A percentile compares a stretch with the other conserved stretches of the same genome.
phyloP scores from a whole-genome alignment of 1,140 invertebrate genomes.

The Copidosoma floridanum region DNA sequence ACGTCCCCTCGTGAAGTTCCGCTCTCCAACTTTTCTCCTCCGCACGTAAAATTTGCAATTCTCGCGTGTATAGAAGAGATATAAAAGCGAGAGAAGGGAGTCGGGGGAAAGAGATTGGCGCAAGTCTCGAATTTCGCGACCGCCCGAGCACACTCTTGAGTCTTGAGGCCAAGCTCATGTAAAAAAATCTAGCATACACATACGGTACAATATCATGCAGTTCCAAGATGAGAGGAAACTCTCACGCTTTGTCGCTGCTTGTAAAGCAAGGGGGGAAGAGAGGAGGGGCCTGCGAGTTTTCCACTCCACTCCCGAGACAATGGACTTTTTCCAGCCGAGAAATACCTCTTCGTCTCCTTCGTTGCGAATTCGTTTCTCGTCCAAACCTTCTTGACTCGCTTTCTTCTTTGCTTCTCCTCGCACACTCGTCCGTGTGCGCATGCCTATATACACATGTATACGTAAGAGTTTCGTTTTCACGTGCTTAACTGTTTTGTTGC shows the following conservation, averaged over 20 bases:
- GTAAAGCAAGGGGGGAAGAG: slow-evolving; percentile 3
- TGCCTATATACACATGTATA: no score
- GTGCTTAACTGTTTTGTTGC: no score
- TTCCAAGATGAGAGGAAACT: slow-evolving; percentile 25
- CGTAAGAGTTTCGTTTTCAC: no score
- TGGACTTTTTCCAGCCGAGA: slow-evolving; percentile 15
- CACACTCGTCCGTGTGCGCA: no score
- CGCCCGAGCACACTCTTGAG: slow-evolving; percentile 10
- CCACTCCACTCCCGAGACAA: not conserved
- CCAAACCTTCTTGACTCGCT: not conserved
- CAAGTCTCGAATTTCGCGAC: slow-evolving; percentile 17
- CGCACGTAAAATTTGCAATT: slow-evolving; percentile 39
- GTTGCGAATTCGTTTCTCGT: not conserved
- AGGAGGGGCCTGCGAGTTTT: not conserved
- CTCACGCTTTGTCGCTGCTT: slow-evolving; percentile 10
- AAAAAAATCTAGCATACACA: slow-evolving; percentile 15
- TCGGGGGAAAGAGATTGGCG: slow-evolving; percentile 27
- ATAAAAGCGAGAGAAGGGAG: no score
- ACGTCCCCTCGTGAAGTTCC: no score
- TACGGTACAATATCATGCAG: slow-evolving; percentile 1
- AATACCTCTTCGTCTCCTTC: not conserved
- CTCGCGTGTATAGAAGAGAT: slow-evolving; percentile 24
- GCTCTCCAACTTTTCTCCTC: slow-evolving; percentile 18
- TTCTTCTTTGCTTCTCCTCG: not conserved
- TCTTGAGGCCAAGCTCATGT: not conserved